These are phyloP conservation scores for Alviniconcha marisindica DNA, from an alignment of 1,140 invertebrate genomes.

Conservation along the genomic window DNA sequence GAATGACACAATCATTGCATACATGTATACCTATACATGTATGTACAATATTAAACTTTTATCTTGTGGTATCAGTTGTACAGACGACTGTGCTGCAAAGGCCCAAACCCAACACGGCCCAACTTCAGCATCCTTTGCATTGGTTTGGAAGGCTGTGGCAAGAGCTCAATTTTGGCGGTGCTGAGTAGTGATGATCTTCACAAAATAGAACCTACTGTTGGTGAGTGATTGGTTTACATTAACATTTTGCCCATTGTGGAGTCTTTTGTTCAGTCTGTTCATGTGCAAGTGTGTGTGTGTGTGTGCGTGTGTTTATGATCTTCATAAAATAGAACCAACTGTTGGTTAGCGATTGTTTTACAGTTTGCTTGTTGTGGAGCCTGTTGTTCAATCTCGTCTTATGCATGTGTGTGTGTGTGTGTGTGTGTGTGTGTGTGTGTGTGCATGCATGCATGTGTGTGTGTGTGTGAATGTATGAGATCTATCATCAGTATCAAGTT, in stretches of 20 bases:
- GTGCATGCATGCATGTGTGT: neutral
- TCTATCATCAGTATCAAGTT: too few species aligned
- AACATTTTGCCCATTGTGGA: neutral
- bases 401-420: neutral
- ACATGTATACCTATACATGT: neutral
- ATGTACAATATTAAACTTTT: neutral
- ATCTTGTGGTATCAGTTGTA: slow-evolving; percentile 60
- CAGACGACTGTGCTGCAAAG: slow-evolving; percentile 64
- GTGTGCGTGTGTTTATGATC: neutral
- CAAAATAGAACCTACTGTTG: slow-evolving; percentile 73
- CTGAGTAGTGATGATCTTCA: slow-evolving; percentile 73
- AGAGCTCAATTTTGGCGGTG: slow-evolving; percentile 72
- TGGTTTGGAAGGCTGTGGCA: slow-evolving; percentile 72
- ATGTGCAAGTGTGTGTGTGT: neutral
- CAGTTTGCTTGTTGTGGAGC: too few species aligned
- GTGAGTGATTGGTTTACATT: slow-evolving; percentile 51
- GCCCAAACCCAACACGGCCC: slow-evolving; percentile 59
- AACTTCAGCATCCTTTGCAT: slow-evolving; percentile 72
- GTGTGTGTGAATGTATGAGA: neutral
- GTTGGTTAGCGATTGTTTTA: too few species aligned
- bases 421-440: neutral
- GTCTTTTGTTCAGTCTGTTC: neutral
- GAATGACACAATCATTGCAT: too few species aligned
- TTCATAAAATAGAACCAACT: too few species aligned
- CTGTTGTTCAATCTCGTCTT: too few species aligned